A percentile compares a stretch with the other conserved stretches of the same genome.
Conservation (phyloP, 2,888 invertebrate species). For the Microctonus hyperodae region DNA sequence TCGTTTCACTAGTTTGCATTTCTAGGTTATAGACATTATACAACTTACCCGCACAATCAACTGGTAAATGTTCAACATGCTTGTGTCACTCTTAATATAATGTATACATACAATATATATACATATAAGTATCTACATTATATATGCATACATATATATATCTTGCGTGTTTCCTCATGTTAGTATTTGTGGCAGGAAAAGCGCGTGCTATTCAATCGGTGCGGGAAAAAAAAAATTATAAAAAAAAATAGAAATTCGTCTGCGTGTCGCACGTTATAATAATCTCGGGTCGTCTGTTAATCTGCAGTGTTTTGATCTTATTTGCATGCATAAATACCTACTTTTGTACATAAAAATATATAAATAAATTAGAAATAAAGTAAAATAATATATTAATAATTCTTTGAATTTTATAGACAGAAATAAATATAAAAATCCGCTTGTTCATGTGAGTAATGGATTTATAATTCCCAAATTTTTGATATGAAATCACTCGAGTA, state of each 20-base stretch:
- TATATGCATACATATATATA: neutral
- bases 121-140: too few species aligned
- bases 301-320: neutral
- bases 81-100: slow-evolving; percentile 20
- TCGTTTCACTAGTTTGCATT: slow-evolving; percentile 43
- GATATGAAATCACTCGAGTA: slow-evolving; percentile 22
- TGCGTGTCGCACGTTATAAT: slow-evolving; percentile 19
- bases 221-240: neutral
- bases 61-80: neutral
- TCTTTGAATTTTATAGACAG: neutral
- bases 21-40: slow-evolving; percentile 45
- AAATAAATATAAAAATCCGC: neutral
- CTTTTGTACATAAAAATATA: neutral
- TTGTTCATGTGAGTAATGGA: neutral
- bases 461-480: neutral
- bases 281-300: neutral
- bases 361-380: too few species aligned
- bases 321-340: neutral
- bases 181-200: neutral
- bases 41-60: slow-evolving; percentile 22
- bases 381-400: too few species aligned
- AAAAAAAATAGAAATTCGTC: neutral
- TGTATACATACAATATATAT: too few species aligned
- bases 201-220: neutral
- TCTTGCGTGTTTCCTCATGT: slow-evolving; percentile 25